Base-by-base conservation (phyloP, 1,140 invertebrate species). In the Latrodectus geometricus region DNA sequence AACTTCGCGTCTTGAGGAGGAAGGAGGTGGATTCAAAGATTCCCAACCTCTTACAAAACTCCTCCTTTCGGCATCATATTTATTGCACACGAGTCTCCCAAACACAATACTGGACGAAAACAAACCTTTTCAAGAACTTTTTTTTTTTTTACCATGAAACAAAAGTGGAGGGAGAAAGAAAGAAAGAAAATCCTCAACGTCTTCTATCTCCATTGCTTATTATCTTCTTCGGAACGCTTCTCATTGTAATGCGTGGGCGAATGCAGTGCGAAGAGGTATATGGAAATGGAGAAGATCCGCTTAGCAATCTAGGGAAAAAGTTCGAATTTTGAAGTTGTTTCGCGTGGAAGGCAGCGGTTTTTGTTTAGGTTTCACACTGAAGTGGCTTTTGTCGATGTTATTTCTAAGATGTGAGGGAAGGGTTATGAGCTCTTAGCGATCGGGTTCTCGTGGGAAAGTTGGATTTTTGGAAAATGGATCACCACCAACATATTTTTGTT, bases 61-160 rank as follows among this genome's bases (percentile, higher is more conserved):
- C 21, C 65, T 69, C 9, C 48, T 9, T 15, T 15, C 1, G 0
- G 48, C 20, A 49, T 79, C 77, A 35, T 79, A 79, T 79, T 79
- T 79, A 79, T 79, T 79, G 77, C 77, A 68, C 48, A 79, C 61
- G 77, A 69, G 65, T 35, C 21, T 11, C 56, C 23, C 15, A 49
- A 14, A 35, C 54, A 79, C 77, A 79, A 79, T 79, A 23, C 48
- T 12, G n/a, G 23, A 65, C 21, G 76, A 78, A 70, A 61, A 70
- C 35, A 70, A 78, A 78, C 76, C 76, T 65, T 66, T 74, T 56
- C 21, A 56, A 15, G 12, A 14, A 11, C 54, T 61, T 61, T 17
- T 61, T 61, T 56, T 9, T 61, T 61, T 61, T 61, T 61, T 61
- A 61, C 17, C 11, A 14, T 61, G 11, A 61, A 14, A 61, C 17